phyloP scores from a whole-genome alignment of 1,140 invertebrate species.

The Cepaea nemoralis region DNA sequence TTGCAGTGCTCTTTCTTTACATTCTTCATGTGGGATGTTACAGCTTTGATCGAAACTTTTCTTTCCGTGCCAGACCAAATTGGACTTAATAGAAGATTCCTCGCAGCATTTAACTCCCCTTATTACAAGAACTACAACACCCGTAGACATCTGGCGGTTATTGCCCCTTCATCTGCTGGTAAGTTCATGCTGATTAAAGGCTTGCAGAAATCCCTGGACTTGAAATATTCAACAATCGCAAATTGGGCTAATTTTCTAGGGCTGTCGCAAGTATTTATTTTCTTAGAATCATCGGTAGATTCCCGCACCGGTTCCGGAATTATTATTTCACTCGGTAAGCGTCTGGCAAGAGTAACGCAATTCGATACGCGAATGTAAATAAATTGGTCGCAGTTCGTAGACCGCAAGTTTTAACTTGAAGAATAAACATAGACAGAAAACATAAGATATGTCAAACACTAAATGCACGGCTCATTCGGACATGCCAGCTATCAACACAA shows the following conservation, averaged over 20 bases:
- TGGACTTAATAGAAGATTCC: too few relatives aligned
- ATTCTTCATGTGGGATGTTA: too few relatives aligned
- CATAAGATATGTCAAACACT: conserved; percentile 1
- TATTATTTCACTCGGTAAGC: neutral
- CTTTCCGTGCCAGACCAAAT: too few relatives aligned
- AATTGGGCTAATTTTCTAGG: neutral
- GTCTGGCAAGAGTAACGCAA: neutral
- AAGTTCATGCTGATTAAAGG: neutral
- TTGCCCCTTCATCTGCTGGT: neutral
- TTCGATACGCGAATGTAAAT: neutral
- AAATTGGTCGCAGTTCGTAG: neutral
- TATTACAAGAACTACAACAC: too few relatives aligned
- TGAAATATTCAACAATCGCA: neutral
- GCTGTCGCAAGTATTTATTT: neutral
- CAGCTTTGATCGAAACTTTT: too few relatives aligned
- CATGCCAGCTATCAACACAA: neutral
- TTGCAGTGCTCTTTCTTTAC: too few relatives aligned
- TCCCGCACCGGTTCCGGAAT: neutral
- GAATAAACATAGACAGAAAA: neutral
- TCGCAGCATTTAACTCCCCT: too few relatives aligned
- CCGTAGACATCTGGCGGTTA: too few relatives aligned
- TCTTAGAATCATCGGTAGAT: neutral
- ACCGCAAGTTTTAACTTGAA: neutral
- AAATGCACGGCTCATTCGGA: neutral
- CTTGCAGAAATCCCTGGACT: neutral